Conservation (phyloP, 2,888 invertebrate genomes). For the Lasioglossum pauxillum region DNA sequence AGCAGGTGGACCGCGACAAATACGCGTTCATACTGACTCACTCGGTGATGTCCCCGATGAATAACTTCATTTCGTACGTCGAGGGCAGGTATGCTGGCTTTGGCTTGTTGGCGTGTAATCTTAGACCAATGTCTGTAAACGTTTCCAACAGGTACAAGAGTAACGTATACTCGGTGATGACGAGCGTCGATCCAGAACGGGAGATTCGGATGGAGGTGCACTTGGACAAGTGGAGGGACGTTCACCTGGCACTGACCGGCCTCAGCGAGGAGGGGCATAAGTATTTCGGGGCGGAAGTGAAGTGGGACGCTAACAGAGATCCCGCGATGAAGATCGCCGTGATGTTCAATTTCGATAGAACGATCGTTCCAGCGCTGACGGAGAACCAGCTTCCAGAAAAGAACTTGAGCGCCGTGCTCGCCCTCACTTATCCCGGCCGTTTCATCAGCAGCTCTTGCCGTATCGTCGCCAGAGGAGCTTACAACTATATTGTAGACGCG, state of each 20-base stretch:
- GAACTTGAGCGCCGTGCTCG: slow-evolving; percentile 88
- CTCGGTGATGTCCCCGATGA: slow-evolving; percentile 86
- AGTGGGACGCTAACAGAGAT: slow-evolving; percentile 95
- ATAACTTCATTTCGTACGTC: slow-evolving; percentile 87
- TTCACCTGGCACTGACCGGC: slow-evolving; percentile 89
- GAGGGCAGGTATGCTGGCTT: slow-evolving; percentile 85
- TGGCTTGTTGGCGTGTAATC: background rate
- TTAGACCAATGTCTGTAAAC: background rate
- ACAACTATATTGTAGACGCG: slow-evolving; percentile 84
- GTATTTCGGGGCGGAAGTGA: slow-evolving; percentile 89
- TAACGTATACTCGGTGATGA: slow-evolving; percentile 89
- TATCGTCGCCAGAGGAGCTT: slow-evolving; percentile 86
- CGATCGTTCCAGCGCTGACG: background rate
- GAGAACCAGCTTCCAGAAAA: slow-evolving; percentile 79
- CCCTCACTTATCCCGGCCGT: slow-evolving; percentile 91
- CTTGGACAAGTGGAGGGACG: slow-evolving; percentile 91
- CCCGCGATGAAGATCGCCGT: slow-evolving; percentile 90
- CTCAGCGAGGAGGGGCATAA: slow-evolving; percentile 87
- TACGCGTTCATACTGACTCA: slow-evolving; percentile 90
- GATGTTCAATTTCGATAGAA: slow-evolving; percentile 87
- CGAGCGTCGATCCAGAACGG: slow-evolving; percentile 88
- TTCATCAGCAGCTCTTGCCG: slow-evolving; percentile 89
- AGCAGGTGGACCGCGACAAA: slow-evolving; percentile 87
- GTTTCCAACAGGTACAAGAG: slow-evolving; percentile 85
- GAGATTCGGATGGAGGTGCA: slow-evolving; percentile 90